These are phyloP conservation scores for Amphipyra berbera DNA, from an alignment of 2,888 invertebrate genomes.

Conservation along the genomic window DNA sequence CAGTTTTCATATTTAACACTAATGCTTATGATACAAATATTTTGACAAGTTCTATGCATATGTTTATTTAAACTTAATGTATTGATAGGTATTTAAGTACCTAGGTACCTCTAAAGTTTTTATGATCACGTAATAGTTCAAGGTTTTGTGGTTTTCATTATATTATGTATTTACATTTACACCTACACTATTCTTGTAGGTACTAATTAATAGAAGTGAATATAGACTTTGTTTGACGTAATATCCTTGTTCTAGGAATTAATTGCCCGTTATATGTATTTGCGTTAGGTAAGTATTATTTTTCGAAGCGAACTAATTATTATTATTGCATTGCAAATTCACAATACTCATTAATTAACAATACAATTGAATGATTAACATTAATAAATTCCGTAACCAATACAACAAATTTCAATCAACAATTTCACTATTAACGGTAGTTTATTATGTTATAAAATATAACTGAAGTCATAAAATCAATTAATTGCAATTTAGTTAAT, in stretches of 20 bases:
- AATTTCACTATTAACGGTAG: slow-evolving; percentile 39
- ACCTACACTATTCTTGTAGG: slow-evolving; percentile 1
- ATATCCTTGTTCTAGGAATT: no score
- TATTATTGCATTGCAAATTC: no score
- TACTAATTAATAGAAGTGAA: background rate
- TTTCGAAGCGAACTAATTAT: no score
- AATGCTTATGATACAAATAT: no score
- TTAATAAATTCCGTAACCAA: slow-evolving; percentile 25
- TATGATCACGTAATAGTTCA: slow-evolving; percentile 1
- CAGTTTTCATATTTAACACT: no score
- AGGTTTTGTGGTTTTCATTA: background rate
- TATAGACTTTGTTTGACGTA: background rate
- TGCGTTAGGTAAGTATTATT: no score
- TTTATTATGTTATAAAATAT: slow-evolving; percentile 53
- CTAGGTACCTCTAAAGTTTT: background rate
- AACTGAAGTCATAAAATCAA: slow-evolving; percentile 47
- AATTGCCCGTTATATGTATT: no score
- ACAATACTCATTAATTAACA: slow-evolving; percentile 20
- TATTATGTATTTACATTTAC: background rate
- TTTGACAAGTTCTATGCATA: no score
- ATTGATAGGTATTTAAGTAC: no score
- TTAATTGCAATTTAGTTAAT: slow-evolving; percentile 47
- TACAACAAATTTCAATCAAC: slow-evolving; percentile 49
- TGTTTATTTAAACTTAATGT: no score
- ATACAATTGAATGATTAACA: slow-evolving; percentile 6